A percentile compares a stretch with the other conserved stretches of the same genome.
Evolutionary conservation across 2,113 vertebrate genomes (phyloP).

Genomic region (Plecturocebus donacophilus): DNA sequence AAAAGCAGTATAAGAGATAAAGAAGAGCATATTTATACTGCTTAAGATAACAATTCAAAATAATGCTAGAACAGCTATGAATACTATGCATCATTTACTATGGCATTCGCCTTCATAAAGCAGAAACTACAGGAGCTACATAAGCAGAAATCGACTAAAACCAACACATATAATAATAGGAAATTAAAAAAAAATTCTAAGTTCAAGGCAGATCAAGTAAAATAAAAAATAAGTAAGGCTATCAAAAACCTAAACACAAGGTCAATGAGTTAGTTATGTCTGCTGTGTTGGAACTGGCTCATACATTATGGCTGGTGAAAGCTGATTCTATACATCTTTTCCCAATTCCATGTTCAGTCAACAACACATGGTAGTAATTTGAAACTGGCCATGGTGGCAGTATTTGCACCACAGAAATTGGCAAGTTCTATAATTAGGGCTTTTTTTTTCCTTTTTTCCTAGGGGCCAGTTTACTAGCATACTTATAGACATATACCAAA

Average conservation of each 20-base stretch:
- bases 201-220: not conserved
- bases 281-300: not conserved
- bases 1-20: not conserved
- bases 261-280: not conserved
- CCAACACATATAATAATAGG: not conserved
- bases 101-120: not conserved
- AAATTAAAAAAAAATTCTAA: not conserved
- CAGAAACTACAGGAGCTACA: not conserved
- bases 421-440: not conserved
- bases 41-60: not conserved
- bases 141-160: not conserved
- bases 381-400: not conserved
- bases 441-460: not conserved
- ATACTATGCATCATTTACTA: not conserved
- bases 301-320: not conserved
- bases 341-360: not conserved
- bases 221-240: not conserved
- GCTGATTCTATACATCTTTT: not conserved
- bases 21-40: not conserved
- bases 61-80: not conserved
- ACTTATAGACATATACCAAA: not conserved
- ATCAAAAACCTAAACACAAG: not conserved
- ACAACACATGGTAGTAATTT: not conserved
- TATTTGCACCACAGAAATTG: not conserved
- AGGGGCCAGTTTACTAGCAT: not conserved